These are phyloP conservation scores for Danio albolineatus DNA, from an alignment of 2,797 vertebrate genomes.

Conservation along the genomic window DNA sequence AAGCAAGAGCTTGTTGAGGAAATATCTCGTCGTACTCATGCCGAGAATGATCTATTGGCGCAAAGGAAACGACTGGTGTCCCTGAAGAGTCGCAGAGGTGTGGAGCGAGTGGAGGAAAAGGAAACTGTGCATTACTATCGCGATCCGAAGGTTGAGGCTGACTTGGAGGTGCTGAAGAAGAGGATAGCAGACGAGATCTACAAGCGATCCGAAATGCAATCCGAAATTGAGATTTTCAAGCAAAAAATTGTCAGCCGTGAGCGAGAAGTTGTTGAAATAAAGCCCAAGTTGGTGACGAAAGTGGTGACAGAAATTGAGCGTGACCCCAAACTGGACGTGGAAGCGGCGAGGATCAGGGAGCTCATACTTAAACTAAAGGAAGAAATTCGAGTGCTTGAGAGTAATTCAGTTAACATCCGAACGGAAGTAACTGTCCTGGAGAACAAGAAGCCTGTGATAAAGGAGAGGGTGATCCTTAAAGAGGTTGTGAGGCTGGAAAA, in stretches of 20 bases:
- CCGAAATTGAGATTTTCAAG: conserved; percentile 79
- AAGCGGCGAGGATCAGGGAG: conserved; percentile 80
- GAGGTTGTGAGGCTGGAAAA: conserved; percentile 91
- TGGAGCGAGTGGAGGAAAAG: conserved; percentile 92
- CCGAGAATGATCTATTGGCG: conserved; percentile 82
- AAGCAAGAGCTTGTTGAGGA: conserved; percentile 86
- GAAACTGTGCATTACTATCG: conserved; percentile 92
- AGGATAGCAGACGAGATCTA: conserved; percentile 79
- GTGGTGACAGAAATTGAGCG: conserved; percentile 89
- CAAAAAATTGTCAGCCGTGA: conserved; percentile 80
- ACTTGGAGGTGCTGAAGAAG: conserved; percentile 72
- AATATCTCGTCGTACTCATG: conserved; percentile 75
- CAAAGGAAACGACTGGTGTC: conserved; percentile 82
- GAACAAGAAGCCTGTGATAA: conserved; percentile 82
- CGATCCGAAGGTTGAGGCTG: conserved; percentile 85
- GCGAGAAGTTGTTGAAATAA: conserved; percentile 71
- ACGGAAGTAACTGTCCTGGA: conserved; percentile 83
- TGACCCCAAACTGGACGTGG: conserved; percentile 86
- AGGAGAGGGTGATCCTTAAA: conserved; percentile 88
- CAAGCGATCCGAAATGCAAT: conserved; percentile 75
- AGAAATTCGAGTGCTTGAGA: conserved; percentile 72
- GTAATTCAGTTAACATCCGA: conserved; percentile 77
- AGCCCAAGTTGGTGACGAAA: conserved; percentile 89
- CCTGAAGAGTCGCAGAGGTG: conserved; percentile 86
- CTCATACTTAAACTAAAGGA: conserved; percentile 80